Percentiles rank a stretch among this genome's conserved stretches.
Conservation (phyloP, 2,888 invertebrate species). For the Hemicrepidius hirtus region DNA sequence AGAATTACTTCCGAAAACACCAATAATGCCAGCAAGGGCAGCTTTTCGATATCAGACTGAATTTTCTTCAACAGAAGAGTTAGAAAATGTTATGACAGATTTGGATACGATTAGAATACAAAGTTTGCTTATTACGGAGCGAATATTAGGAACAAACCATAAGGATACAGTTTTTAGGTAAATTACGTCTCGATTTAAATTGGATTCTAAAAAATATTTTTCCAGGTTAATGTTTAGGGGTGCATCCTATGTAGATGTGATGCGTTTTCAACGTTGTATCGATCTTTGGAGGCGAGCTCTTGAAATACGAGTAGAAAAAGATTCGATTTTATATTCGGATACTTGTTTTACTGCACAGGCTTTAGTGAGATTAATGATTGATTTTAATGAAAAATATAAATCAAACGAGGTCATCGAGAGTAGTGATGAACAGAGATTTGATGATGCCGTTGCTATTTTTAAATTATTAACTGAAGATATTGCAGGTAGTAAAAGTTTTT, state of each 20-base stretch:
- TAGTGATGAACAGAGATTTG: conserved; percentile 76
- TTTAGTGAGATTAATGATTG: conserved; percentile 87
- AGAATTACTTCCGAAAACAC: conserved; percentile 72
- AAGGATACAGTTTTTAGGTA: conserved; percentile 87
- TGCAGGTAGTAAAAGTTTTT: conserved; percentile 65
- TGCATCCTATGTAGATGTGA: conserved; percentile 82
- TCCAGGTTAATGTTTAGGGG: conserved; percentile 75
- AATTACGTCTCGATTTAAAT: not conserved
- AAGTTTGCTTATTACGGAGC: conserved; percentile 89
- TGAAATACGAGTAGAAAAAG: conserved; percentile 85
- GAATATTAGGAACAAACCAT: conserved; percentile 89
- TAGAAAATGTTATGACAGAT: conserved; percentile 84
- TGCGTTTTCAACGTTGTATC: conserved; percentile 88
- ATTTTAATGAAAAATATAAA: conserved; percentile 78
- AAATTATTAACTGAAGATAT: conserved; percentile 80
- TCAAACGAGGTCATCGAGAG: conserved; percentile 73
- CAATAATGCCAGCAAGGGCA: conserved; percentile 74
- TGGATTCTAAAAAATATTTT: too few relatives aligned
- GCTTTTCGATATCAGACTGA: conserved; percentile 83
- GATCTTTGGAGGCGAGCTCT: conserved; percentile 91
- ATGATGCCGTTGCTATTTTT: conserved; percentile 83
- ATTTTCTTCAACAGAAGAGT: conserved; percentile 82
- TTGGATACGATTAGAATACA: conserved; percentile 91
- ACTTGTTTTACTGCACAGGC: conserved; percentile 92
- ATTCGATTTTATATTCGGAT: conserved; percentile 85